Conservation (phyloP, 2,113 vertebrate species). For the Podarcis raffonei region DNA sequence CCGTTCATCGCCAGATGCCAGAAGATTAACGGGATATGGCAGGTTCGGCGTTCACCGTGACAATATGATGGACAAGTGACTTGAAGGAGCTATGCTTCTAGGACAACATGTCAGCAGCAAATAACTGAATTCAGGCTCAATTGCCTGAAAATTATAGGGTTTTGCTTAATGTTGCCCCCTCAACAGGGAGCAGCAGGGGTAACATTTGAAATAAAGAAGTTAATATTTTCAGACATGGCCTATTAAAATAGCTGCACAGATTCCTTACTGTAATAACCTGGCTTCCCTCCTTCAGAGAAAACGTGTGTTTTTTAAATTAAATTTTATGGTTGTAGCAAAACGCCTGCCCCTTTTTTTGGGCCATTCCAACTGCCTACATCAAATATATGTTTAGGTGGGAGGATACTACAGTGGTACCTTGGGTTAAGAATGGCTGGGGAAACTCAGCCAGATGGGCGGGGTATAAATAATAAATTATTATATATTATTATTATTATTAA, state of each 20-base stretch:
- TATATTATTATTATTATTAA: too few relatives aligned
- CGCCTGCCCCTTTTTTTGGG: neutral
- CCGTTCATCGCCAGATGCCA: neutral
- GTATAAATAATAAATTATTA: too few relatives aligned
- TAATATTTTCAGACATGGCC: neutral
- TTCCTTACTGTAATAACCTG: neutral
- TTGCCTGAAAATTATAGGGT: slow-evolving; percentile 47
- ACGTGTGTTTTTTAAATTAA: too few relatives aligned
- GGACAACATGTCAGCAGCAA: slow-evolving; percentile 37
- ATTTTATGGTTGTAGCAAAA: neutral
- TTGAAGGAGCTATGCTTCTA: slow-evolving; percentile 29
- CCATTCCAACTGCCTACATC: neutral
- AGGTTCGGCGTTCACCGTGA: slow-evolving; percentile 26
- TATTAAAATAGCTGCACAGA: neutral
- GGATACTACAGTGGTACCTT: neutral
- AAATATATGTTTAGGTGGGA: neutral
- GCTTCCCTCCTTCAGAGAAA: neutral
- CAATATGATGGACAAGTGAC: slow-evolving; percentile 40
- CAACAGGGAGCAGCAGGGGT: neutral
- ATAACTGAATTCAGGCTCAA: slow-evolving; percentile 29
- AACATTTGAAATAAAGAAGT: neutral
- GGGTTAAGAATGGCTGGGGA: too few relatives aligned
- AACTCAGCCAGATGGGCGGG: too few relatives aligned
- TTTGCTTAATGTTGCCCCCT: slow-evolving; percentile 2
- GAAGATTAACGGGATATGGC: neutral